Conservation (phyloP, 1,140 invertebrate genomes). For the Danaus melanippus region DNA sequence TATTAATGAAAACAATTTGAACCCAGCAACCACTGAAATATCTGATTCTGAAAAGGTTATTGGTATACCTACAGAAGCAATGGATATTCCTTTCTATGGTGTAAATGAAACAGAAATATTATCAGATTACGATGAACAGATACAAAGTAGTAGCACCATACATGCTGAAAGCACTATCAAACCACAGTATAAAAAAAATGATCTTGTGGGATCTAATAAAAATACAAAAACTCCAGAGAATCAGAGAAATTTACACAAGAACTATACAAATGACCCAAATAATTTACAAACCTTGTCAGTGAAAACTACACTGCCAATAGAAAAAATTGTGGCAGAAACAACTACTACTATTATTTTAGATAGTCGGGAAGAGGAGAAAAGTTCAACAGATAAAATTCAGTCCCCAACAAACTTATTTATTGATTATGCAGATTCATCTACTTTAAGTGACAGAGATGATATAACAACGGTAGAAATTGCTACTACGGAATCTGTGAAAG, state of each 20-base stretch:
- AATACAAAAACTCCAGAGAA: conserved; percentile 65
- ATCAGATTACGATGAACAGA: conserved; percentile 37
- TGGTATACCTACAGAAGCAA: conserved; percentile 11
- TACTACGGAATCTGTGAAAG: background rate
- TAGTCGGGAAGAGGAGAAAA: background rate
- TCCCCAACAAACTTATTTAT: background rate
- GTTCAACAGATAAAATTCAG: background rate
- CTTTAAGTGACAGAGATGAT: background rate
- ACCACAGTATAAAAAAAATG: conserved; percentile 42
- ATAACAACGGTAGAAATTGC: background rate
- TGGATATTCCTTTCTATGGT: background rate
- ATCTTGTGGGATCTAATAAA: conserved; percentile 53
- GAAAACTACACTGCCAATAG: conserved; percentile 2
- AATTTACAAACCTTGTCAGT: conserved; percentile 4
- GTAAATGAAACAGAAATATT: conserved; percentile 22
- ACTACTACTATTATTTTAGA: background rate
- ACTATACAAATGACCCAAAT: conserved; percentile 25
- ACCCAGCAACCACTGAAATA: conserved; percentile 9
- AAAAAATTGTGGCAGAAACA: background rate
- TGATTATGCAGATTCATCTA: background rate
- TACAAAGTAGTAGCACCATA: conserved; percentile 48
- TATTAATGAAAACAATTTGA: too few relatives aligned
- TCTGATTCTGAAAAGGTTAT: conserved; percentile 10
- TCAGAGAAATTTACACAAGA: conserved; percentile 53
- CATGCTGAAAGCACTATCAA: conserved; percentile 50